Conservation (phyloP, 2,113 vertebrate genomes). For the human region DNA sequence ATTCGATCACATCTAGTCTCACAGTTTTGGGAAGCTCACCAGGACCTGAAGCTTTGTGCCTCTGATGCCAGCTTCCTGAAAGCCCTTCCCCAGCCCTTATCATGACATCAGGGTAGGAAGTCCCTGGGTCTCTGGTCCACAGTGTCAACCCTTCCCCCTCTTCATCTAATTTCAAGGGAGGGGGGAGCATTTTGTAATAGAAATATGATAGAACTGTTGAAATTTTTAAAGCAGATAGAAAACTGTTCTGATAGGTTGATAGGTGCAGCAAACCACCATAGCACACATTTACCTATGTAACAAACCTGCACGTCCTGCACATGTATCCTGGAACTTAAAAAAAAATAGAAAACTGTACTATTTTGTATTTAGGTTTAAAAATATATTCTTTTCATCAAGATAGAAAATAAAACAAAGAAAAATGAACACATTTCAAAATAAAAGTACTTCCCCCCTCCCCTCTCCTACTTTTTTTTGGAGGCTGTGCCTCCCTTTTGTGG, state of each 20-base stretch:
- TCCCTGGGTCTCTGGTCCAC: not conserved
- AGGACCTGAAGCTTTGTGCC: not conserved
- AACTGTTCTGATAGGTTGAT: not conserved
- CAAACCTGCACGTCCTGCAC: too few relatives aligned
- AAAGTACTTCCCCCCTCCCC: not conserved
- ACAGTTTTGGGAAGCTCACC: not conserved
- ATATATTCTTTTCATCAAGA: not conserved
- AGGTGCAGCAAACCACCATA: too few relatives aligned
- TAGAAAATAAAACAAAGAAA: conserved; percentile 21
- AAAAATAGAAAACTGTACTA: not conserved
- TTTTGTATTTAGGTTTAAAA: not conserved
- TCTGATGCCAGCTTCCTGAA: not conserved
- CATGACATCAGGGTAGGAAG: not conserved
- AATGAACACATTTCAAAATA: conserved; percentile 45
- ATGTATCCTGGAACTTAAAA: too few relatives aligned
- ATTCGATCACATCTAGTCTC: not conserved
- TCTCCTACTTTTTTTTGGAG: not conserved
- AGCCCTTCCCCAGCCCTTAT: not conserved
- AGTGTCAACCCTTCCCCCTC: not conserved
- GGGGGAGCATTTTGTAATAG: not conserved
- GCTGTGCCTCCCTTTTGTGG: not conserved
- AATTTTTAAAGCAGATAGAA: not conserved
- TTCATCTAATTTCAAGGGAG: not conserved
- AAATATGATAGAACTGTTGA: not conserved
- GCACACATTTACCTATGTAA: too few relatives aligned